Percentiles rank a stretch among this genome's conserved stretches.
These are phyloP conservation scores for Tetraneura akinire DNA, from an alignment of 1,140 invertebrate genomes.

Conservation along the genomic window DNA sequence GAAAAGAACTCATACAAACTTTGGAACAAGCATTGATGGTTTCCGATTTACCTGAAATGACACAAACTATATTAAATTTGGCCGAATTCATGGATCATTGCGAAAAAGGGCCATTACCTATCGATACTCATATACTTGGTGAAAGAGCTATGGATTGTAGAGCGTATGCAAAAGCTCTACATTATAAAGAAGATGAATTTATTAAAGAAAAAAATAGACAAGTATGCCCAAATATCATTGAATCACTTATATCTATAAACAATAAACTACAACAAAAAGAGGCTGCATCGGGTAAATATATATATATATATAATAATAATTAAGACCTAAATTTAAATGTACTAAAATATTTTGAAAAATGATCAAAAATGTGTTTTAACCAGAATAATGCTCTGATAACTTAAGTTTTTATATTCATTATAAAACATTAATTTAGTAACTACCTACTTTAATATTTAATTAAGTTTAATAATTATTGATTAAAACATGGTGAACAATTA, in stretches of 20 bases:
- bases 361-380: too few relatives aligned
- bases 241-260: conserved; percentile 94
- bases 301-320: too few relatives aligned
- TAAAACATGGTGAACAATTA: too few relatives aligned
- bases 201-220: conserved; percentile 71
- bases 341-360: too few relatives aligned
- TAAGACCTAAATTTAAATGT: too few relatives aligned
- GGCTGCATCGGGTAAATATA: conserved; percentile 79
- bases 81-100: conserved; percentile 99
- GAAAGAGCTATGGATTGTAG: conserved; percentile 75
- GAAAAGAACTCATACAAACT: conserved; percentile 83
- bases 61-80: conserved; percentile 95
- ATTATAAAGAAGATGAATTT: conserved; percentile 99
- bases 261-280: conserved; percentile 99
- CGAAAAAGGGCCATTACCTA: conserved; percentile 91
- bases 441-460: too few relatives aligned
- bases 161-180: conserved; percentile 92
- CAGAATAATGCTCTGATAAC: too few relatives aligned
- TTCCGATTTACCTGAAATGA: conserved; percentile 94
- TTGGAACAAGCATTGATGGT: conserved; percentile 87
- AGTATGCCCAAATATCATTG: conserved; percentile 67
- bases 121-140: conserved; percentile 80
- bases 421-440: too few relatives aligned
- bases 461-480: too few relatives aligned
- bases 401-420: too few relatives aligned